Percentiles rank a stretch among this genome's conserved stretches.
These are phyloP conservation scores for Epinephelus moara DNA, from an alignment of 2,113 vertebrate genomes.

Conservation along the genomic window DNA sequence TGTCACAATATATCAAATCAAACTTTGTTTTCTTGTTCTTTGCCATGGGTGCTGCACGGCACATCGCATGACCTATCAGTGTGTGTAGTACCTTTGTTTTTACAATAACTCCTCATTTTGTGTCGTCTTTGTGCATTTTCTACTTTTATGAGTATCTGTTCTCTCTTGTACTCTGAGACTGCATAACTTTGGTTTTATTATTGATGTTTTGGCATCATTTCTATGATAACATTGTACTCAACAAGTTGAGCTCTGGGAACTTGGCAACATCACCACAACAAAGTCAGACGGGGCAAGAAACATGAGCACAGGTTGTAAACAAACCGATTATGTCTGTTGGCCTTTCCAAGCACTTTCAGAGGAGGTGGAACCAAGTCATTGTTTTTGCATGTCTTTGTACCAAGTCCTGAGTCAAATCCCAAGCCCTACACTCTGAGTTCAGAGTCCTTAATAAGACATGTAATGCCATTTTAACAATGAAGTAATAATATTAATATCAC, in stretches of 20 bases:
- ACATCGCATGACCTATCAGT: conserved; percentile 34
- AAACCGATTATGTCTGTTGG: background rate
- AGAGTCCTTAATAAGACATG: too few relatives aligned
- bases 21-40: conserved; percentile 51
- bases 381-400: too few relatives aligned
- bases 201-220: background rate
- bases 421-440: too few relatives aligned
- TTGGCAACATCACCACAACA: background rate
- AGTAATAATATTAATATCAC: too few relatives aligned
- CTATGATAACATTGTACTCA: background rate
- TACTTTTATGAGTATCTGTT: background rate
- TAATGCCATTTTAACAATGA: too few relatives aligned
- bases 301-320: background rate
- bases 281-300: background rate
- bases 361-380: too few relatives aligned
- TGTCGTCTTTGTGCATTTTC: background rate
- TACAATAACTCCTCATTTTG: background rate
- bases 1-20: conserved; percentile 74
- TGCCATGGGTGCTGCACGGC: conserved; percentile 58
- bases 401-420: too few relatives aligned
- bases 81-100: conserved; percentile 10
- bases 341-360: too few relatives aligned
- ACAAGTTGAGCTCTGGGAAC: background rate
- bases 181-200: background rate
- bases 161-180: background rate